Evolutionary conservation across 2,888 invertebrate genomes (phyloP).

Genomic region (Lepidocyrtinus sp.): DNA sequence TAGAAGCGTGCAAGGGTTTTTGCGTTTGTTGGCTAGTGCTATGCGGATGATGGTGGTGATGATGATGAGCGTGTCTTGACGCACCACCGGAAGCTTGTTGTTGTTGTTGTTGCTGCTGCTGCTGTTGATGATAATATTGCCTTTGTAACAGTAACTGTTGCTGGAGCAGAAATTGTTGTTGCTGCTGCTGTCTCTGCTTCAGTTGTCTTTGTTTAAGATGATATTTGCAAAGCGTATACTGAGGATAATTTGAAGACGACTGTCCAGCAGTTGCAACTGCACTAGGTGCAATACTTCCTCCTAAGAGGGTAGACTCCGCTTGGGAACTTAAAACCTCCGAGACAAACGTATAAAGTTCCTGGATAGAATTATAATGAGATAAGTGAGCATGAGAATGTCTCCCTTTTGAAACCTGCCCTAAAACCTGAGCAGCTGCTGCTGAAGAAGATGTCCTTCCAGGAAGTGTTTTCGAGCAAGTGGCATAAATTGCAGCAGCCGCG

Average conservation of each 20-base stretch:
- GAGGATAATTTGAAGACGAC: conserved; percentile 41
- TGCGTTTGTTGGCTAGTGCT: conserved; percentile 1
- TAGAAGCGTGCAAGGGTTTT: neutral
- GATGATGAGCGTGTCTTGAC: conserved; percentile 14
- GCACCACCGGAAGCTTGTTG: conserved; percentile 16
- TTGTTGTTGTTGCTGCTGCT: conserved; percentile 29
- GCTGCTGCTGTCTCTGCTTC: conserved; percentile 37
- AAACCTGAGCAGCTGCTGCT: conserved; percentile 18
- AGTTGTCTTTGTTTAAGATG: conserved; percentile 52
- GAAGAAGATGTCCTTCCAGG: conserved; percentile 37
- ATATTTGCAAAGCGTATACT: conserved; percentile 50
- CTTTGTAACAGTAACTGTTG: conserved; percentile 33
- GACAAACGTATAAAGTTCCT: conserved; percentile 70
- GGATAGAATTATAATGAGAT: conserved; percentile 70
- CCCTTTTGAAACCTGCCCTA: conserved; percentile 15
- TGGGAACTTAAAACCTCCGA: conserved; percentile 69
- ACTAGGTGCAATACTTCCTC: conserved; percentile 22
- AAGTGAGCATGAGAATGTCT: conserved; percentile 50
- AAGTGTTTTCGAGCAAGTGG: conserved; percentile 50
- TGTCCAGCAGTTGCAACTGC: conserved; percentile 40
- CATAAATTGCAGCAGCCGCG: conserved; percentile 48
- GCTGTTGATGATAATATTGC: conserved; percentile 35
- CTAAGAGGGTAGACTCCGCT: conserved; percentile 55
- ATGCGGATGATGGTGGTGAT: conserved; percentile 34
- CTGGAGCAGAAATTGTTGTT: conserved; percentile 37